phyloP scores from a whole-genome alignment of 2,888 invertebrate species.

The Tortrix viridana region DNA sequence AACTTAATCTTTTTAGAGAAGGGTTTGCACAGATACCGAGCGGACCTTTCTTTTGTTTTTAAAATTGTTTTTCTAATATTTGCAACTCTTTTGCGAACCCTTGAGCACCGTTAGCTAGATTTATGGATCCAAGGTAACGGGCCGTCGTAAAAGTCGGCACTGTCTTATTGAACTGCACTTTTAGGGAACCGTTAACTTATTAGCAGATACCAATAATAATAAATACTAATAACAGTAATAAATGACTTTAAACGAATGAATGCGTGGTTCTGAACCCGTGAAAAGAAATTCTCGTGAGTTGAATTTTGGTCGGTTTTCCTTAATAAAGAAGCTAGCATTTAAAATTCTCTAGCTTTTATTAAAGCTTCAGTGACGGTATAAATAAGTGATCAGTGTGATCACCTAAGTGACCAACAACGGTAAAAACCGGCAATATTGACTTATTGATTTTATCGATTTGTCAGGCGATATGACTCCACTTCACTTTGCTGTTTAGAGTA shows the following conservation, averaged over 20 bases:
- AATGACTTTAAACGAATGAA: constrained; percentile 29
- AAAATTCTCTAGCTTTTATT: no score
- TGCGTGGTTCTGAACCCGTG: constrained; percentile 3
- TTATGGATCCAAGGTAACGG: constrained; percentile 52
- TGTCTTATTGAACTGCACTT: constrained; percentile 45
- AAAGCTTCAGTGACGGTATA: no score
- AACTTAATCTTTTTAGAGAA: constrained; percentile 44
- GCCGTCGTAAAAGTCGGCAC: constrained; percentile 58
- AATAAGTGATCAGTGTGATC: no score
- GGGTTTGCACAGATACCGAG: constrained; percentile 51
- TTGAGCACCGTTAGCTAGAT: constrained; percentile 51
- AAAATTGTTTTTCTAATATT: constrained; percentile 58
- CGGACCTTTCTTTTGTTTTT: constrained; percentile 51
- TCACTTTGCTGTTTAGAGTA: no score
- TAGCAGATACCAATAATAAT: constrained; percentile 35
- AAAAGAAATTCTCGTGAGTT: neutral
- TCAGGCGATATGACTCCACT: constrained; percentile 22
- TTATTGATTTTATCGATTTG: no score
- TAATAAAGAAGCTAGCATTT: neutral
- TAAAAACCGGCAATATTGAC: no score
- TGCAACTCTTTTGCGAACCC: constrained; percentile 63
- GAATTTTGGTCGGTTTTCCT: neutral
- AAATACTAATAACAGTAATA: constrained; percentile 35
- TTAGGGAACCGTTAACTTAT: constrained; percentile 35
- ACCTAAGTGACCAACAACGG: no score